Evolutionary conservation across 2,888 invertebrate species (phyloP), one percentile per base, ranked within the genome.

Genomic region (Leuctra nigra): DNA sequence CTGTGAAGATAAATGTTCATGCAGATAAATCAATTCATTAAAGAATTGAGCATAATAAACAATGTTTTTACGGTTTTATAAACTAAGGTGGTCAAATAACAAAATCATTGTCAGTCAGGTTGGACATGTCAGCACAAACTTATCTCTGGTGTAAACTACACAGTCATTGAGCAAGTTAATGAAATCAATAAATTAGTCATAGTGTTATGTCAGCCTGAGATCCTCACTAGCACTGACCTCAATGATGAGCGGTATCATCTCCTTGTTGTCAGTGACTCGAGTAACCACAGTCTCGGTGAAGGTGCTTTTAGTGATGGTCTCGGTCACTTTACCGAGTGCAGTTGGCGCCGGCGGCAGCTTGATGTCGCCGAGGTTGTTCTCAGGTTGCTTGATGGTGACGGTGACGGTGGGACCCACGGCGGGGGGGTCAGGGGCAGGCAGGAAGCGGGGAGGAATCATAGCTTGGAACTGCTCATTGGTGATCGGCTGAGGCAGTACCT

Each of bases 201-300:
- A n/a, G n/a, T n/a, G n/a, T n/a, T n/a, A n/a, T n/a, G n/a, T n/a
- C n/a, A n/a, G n/a, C n/a, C n/a, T n/a, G n/a, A n/a, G n/a, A n/a
- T n/a, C n/a, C n/a, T n/a, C n/a, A n/a, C 20, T 16, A 14, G 9
- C 70, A 75, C 78, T 75, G 84, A 92, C 93, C 91, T 93, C 92
- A 72, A 87, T 84, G 75, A 91, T 86, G 74, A 91, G 79, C 69
- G 90, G 89, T 74, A 81, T 84, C 73, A 85, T 81, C 77, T 90
- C 83, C 73, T 86, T 83, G 80, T 94, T 94, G 78, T 93, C 91
- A 68, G 94, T 94, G 76, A 93, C 84, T 71, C 94, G 81, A 66
- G 93, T 94, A 77, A 93, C 92, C 66, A 91, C 91, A 64, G 92
- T 93, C 80, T 94, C 93, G 70, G 93, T 93, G 79, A 92, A 87